Conservation (phyloP, 2,888 invertebrate species). For the Trichopria drosophilae region DNA sequence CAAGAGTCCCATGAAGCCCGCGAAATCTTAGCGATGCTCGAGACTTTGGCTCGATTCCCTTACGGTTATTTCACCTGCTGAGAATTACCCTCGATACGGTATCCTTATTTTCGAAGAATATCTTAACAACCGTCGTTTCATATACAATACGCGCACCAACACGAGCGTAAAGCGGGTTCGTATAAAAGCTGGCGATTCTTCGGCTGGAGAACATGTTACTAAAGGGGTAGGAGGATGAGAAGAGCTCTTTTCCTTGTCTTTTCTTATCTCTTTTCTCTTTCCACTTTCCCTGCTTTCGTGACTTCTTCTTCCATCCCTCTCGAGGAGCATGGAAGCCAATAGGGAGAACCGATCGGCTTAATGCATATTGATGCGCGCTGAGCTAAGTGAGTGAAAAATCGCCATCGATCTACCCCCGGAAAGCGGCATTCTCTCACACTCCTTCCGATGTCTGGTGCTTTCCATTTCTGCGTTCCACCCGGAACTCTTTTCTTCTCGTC, state of each 20-base stretch:
- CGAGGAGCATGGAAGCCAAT: slow-evolving; percentile 46
- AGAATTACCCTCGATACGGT: slow-evolving; percentile 53
- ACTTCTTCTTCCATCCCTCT: slow-evolving; percentile 32
- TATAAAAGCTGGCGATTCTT: slow-evolving; percentile 8
- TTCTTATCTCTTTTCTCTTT: slow-evolving; percentile 27
- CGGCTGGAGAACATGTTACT: slow-evolving; percentile 30
- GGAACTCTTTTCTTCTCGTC: too few species aligned
- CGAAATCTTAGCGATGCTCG: slow-evolving; percentile 50
- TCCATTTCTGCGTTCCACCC: slow-evolving; percentile 12
- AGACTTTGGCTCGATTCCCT: slow-evolving; percentile 49
- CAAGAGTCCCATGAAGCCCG: slow-evolving; percentile 49
- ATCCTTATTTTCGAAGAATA: slow-evolving; percentile 53
- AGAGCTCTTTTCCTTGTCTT: slow-evolving; percentile 26
- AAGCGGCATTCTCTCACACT: slow-evolving; percentile 29
- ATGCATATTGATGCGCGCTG: slow-evolving; percentile 58
- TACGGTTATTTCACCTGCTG: slow-evolving; percentile 54
- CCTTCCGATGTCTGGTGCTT: slow-evolving; percentile 13
- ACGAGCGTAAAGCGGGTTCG: too few species aligned
- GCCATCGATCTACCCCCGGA: slow-evolving; percentile 54
- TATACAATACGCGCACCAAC: too few species aligned
- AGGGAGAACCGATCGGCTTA: slow-evolving; percentile 57
- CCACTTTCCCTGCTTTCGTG: slow-evolving; percentile 22
- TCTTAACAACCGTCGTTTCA: slow-evolving; percentile 49
- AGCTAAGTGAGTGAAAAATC: slow-evolving; percentile 59
- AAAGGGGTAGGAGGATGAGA: slow-evolving; percentile 24